Percentiles rank a stretch among this genome's conserved stretches.
phyloP scores from a whole-genome alignment of 2,113 vertebrate genomes.

The Planiliza haematocheilus region DNA sequence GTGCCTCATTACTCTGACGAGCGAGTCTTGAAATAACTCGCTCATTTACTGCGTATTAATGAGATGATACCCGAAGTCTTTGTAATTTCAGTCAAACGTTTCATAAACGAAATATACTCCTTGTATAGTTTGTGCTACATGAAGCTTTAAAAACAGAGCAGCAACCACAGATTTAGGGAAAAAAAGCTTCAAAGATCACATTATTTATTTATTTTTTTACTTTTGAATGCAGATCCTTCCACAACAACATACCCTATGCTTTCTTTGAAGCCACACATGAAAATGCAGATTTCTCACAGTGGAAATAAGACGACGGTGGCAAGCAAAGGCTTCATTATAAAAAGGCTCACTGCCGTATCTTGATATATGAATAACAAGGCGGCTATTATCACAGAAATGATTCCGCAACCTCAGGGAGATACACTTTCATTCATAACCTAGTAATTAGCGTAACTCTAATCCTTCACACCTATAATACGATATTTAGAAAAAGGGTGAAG shows the following conservation, averaged over 20 bases:
- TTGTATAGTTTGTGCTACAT: background rate
- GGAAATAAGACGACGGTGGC: constrained; percentile 34
- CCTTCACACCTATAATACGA: constrained; percentile 61
- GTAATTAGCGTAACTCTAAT: constrained; percentile 57
- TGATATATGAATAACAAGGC: constrained; percentile 61
- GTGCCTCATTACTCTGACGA: constrained; percentile 68
- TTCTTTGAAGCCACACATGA: constrained; percentile 37
- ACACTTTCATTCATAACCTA: constrained; percentile 56
- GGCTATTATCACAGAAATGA: constrained; percentile 59
- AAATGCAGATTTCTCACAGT: constrained; percentile 43
- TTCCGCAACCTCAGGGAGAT: constrained; percentile 56
- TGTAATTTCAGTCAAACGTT: constrained; percentile 34
- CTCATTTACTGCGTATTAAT: constrained; percentile 45
- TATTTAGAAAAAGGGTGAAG: constrained; percentile 44
- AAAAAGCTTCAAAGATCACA: constrained; percentile 26
- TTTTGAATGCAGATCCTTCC: constrained; percentile 19
- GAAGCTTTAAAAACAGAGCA: constrained; percentile 3
- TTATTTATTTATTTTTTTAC: background rate
- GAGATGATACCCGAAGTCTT: constrained; percentile 38
- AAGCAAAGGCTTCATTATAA: constrained; percentile 47
- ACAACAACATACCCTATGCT: background rate
- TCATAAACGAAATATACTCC: constrained; percentile 17
- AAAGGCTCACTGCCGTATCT: constrained; percentile 54
- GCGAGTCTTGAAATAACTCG: constrained; percentile 61
- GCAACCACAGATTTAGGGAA: background rate